phyloP scores from a whole-genome alignment of 2,797 vertebrate genomes.

The Huso huso region DNA sequence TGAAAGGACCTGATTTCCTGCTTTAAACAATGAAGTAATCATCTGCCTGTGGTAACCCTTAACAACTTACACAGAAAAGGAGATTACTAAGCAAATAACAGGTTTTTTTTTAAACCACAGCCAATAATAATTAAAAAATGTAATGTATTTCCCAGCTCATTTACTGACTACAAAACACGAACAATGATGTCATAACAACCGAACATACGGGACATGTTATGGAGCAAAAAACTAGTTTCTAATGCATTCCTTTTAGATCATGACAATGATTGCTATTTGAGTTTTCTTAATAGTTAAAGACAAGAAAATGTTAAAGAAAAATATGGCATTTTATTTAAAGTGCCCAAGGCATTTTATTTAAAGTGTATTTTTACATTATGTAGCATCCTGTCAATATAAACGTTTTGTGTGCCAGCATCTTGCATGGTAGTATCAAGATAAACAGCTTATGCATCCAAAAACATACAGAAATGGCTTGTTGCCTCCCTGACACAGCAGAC shows the following conservation, averaged over 20 bases:
- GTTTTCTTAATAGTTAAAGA: too few relatives aligned
- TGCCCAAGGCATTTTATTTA: too few relatives aligned
- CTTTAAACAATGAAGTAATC: constrained; percentile 60
- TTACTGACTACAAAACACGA: not conserved
- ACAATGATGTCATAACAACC: too few relatives aligned
- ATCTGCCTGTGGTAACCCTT: constrained; percentile 63
- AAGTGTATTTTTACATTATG: constrained; percentile 5
- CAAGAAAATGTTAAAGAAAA: too few relatives aligned
- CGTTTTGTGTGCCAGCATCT: constrained; percentile 24
- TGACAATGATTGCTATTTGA: too few relatives aligned
- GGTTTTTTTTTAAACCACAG: constrained; percentile 29
- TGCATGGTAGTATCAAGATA: constrained; percentile 31
- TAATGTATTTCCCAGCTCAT: constrained; percentile 34
- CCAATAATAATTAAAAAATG: constrained; percentile 33
- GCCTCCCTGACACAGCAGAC: constrained; percentile 19
- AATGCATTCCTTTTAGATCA: too few relatives aligned
- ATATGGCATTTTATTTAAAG: too few relatives aligned
- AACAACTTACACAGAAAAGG: constrained; percentile 55
- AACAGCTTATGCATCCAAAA: constrained; percentile 31
- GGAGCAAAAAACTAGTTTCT: too few relatives aligned
- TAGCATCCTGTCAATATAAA: constrained; percentile 28
- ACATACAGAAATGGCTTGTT: constrained; percentile 21
- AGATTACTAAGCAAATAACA: constrained; percentile 56
- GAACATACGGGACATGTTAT: too few relatives aligned
- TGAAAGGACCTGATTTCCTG: constrained; percentile 57